These are phyloP conservation scores for Melanerpes aurifrons DNA, from an alignment of 2,113 vertebrate genomes.

Conservation along the genomic window DNA sequence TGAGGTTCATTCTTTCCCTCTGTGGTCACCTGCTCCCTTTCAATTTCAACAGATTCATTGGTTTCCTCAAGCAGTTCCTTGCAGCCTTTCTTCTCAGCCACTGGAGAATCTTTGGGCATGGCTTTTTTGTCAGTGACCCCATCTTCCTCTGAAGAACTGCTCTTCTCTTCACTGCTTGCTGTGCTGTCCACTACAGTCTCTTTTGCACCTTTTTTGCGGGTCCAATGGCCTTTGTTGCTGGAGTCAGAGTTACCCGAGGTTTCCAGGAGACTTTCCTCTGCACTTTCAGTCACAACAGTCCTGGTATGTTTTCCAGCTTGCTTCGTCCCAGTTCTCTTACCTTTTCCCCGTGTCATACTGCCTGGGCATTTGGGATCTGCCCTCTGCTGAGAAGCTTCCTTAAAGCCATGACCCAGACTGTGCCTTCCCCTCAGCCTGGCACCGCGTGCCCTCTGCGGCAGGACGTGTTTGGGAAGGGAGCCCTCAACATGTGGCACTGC, in stretches of 20 bases:
- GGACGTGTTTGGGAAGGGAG: not conserved
- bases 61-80: not conserved
- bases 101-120: not conserved
- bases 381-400: not conserved
- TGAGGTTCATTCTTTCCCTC: not conserved
- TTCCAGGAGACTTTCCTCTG: conserved; percentile 8
- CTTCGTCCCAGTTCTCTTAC: not conserved
- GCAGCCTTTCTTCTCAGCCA: not conserved
- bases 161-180: not conserved
- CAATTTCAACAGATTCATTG: not conserved
- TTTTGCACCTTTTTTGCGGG: not conserved
- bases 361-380: not conserved
- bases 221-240: not conserved
- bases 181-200: not conserved
- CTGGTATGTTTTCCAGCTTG: not conserved
- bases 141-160: conserved; percentile 9
- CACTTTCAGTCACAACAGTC: not conserved
- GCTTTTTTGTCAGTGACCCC: not conserved
- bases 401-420: not conserved
- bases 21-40: not conserved
- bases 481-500: not conserved
- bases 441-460: not conserved
- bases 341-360: not conserved
- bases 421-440: not conserved
- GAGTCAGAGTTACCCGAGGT: conserved; percentile 3